Evolutionary conservation across 2,888 invertebrate species (phyloP), one percentile per base, ranked within the genome.

Genomic region (Xestia c-nigrum): DNA sequence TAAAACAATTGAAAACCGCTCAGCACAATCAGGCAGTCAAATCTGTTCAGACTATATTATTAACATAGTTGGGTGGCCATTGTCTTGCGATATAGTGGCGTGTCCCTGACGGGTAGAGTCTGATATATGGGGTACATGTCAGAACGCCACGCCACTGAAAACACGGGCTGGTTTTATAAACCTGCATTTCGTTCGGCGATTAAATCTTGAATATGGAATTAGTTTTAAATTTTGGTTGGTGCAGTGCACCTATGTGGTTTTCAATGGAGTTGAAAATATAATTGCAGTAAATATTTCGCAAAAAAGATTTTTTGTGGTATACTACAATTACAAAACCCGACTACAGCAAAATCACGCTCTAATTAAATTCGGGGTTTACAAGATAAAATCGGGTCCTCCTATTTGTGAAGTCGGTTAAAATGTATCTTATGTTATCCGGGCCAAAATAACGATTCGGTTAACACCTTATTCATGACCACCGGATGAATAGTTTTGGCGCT

Each of bases 11-110:
- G 71, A 64, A 78, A 67, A 69, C 19, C 38, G 47, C 72, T 61
- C 59, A 38, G 63, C 72, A 74, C 70, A 74, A 85, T 84, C 72
- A 64, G 69, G 50, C 50, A 74, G 70, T 73, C 72, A 67, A 81
- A 84, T 84, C 78, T 78, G 72, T 63, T 66, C 74, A 43, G 72
- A 72, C 46, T 83, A 38, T 78, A 78, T 72, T 85, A 84, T 78
- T 81, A 84, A 80, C 71, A 72, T 43, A 63, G 57, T 63, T 16
- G 52, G 69, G 61, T 43, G n/a, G 72, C 71, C 71, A 79, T 84
- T 82, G 82, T 84, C 74, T 85, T 59, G 55, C 38, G 31, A 78
- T 70, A 71, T 76, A 83, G 78, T 76, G 46, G 76, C 73, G 74
- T 84, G 83, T 59, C 77, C 65, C 19, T 72, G 77, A 70, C 83